A percentile compares a stretch with the other conserved stretches of the same genome.
These are phyloP conservation scores for Cyprinodon tularosa DNA, from an alignment of 2,113 vertebrate species.

Conservation along the genomic window DNA sequence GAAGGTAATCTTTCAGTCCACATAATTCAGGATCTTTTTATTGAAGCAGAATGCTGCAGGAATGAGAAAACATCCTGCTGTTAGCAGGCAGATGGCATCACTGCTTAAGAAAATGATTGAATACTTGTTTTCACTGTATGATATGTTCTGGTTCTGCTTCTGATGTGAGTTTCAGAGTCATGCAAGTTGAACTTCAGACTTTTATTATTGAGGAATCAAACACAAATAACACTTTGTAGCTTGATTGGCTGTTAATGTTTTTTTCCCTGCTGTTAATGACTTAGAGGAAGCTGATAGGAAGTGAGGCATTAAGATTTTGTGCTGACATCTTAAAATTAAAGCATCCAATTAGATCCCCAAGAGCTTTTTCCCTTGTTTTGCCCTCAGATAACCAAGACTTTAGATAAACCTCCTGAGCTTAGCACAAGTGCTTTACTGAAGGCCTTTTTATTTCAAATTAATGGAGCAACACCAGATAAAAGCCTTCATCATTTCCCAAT, in stretches of 20 bases:
- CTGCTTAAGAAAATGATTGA: conserved; percentile 19
- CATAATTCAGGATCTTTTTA: conserved; percentile 7
- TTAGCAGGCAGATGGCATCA: conserved; percentile 15
- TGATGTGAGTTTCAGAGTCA: not conserved
- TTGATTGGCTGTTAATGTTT: conserved; percentile 48
- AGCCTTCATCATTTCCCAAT: not conserved
- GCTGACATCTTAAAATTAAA: conserved; percentile 37
- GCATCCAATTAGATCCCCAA: conserved; percentile 23
- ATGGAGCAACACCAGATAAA: conserved; percentile 9
- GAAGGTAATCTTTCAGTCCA: not conserved
- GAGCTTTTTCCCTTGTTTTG: conserved; percentile 28
- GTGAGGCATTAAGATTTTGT: conserved; percentile 31
- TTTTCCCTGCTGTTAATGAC: conserved; percentile 42
- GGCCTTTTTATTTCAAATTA: conserved; percentile 9
- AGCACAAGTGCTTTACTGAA: conserved; percentile 5
- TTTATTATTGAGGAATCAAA: conserved; percentile 23
- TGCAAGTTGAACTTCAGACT: conserved; percentile 25
- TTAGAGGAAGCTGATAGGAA: conserved; percentile 42
- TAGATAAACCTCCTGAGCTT: conserved; percentile 17
- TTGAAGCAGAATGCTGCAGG: conserved; percentile 16
- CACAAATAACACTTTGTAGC: conserved; percentile 45
- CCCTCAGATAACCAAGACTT: conserved; percentile 11
- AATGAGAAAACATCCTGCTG: conserved; percentile 2
- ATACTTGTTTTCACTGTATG: conserved; percentile 6
- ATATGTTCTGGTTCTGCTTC: conserved; percentile 22